phyloP scores from a whole-genome alignment of 2,888 invertebrate species.

The Scaptomyza parva region DNA sequence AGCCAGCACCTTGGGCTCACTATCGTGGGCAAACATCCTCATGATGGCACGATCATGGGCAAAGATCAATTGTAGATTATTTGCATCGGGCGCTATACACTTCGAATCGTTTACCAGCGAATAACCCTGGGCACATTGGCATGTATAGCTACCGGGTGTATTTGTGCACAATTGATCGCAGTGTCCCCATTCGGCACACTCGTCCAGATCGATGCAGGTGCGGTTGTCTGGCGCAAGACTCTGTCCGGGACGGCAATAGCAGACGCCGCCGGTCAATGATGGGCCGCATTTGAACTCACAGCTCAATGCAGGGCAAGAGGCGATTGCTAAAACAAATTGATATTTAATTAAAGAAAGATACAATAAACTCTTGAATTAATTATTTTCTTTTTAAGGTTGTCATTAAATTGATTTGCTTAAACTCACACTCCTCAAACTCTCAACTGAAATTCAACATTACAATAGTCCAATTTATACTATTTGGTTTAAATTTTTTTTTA shows the following conservation, averaged over 20 bases:
- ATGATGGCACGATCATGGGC: slow-evolving; percentile 90
- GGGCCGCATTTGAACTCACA: slow-evolving; percentile 97
- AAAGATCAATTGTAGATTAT: slow-evolving; percentile 88
- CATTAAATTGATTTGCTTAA: neutral
- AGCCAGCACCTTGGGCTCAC: slow-evolving; percentile 87
- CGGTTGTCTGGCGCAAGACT: slow-evolving; percentile 92
- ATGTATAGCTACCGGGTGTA: slow-evolving; percentile 92
- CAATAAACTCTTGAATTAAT: too few species aligned
- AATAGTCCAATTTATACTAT: too few species aligned
- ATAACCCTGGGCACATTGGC: slow-evolving; percentile 93
- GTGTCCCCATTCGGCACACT: slow-evolving; percentile 95
- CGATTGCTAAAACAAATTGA: slow-evolving; percentile 89
- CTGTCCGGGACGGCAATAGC: slow-evolving; percentile 94
- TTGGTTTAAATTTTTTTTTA: neutral
- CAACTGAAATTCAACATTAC: too few species aligned
- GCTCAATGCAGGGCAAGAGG: slow-evolving; percentile 92
- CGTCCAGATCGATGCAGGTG: slow-evolving; percentile 96
- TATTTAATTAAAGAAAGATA: too few species aligned
- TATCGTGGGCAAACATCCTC: slow-evolving; percentile 89
- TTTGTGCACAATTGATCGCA: slow-evolving; percentile 98
- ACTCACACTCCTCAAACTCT: too few species aligned
- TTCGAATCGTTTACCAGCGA: slow-evolving; percentile 87
- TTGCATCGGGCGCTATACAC: slow-evolving; percentile 88
- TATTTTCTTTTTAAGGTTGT: too few species aligned
- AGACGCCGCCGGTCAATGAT: slow-evolving; percentile 94